Percentiles rank a stretch among this genome's conserved stretches.
These are phyloP conservation scores for Ornithorhynchus anatinus DNA, from an alignment of 2,113 vertebrate species.

Conservation along the genomic window DNA sequence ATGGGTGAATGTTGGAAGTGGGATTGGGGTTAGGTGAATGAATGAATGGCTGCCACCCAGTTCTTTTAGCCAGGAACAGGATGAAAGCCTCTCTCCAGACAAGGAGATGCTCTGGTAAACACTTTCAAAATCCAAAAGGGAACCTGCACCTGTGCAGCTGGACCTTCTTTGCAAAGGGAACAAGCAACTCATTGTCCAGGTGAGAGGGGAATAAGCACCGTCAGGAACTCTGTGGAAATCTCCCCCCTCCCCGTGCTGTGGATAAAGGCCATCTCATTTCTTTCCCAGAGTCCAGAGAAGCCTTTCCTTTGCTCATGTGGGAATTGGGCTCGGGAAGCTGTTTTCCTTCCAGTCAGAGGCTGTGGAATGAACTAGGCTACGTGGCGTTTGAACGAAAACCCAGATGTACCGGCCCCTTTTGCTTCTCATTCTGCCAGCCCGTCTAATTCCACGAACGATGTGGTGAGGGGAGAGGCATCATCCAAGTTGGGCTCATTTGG, in stretches of 20 bases:
- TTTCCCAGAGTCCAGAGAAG: constrained; percentile 30
- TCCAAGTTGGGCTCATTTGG: too few relatives aligned
- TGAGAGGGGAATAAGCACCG: neutral
- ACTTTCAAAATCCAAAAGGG: constrained; percentile 29
- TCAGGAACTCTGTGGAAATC: neutral
- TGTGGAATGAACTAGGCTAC: neutral
- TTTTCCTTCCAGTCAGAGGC: constrained; percentile 23
- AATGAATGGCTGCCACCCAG: neutral
- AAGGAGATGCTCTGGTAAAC: neutral
- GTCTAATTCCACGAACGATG: too few relatives aligned
- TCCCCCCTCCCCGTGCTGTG: neutral
- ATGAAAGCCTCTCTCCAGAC: neutral
- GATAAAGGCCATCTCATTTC: constrained; percentile 11
- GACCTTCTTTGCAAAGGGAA: constrained; percentile 29
- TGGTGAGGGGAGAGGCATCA: too few relatives aligned
- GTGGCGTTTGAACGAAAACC: neutral
- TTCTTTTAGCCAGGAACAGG: neutral
- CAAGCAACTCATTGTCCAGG: constrained; percentile 6
- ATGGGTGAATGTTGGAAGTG: too few relatives aligned
- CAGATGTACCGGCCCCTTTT: neutral
- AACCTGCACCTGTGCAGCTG: constrained; percentile 21
- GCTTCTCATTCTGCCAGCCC: too few relatives aligned
- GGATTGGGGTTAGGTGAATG: too few relatives aligned
- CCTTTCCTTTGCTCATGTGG: constrained; percentile 17
- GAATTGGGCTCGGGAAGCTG: constrained; percentile 21